phyloP scores from a whole-genome alignment of 2,113 vertebrate genomes.

The Rissa tridactyla region DNA sequence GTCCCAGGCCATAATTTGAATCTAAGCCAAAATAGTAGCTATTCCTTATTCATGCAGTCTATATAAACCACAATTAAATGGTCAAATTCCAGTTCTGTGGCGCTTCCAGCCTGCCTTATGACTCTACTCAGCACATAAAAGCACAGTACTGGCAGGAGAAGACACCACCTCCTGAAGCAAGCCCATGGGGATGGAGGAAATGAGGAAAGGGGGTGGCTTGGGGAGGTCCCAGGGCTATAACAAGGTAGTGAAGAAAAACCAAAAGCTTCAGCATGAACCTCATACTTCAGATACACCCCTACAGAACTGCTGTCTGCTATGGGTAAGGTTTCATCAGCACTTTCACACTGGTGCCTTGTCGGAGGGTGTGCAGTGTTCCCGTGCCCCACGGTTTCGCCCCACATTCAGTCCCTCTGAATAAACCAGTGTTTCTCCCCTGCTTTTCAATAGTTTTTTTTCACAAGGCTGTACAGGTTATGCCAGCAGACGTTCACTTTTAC shows the following conservation, averaged over 20 bases:
- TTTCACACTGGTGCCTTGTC: not conserved
- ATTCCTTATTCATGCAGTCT: not conserved
- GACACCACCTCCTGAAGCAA: not conserved
- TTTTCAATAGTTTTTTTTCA: not conserved
- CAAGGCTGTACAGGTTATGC: not conserved
- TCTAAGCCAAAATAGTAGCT: not conserved
- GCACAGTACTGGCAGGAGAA: too few relatives aligned
- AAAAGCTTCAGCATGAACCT: not conserved
- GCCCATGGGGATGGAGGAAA: rapidly evolving
- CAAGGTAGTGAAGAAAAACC: not conserved
- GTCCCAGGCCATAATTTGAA: not conserved
- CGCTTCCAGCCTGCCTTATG: not conserved
- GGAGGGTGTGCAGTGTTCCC: not conserved
- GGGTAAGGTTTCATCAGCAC: not conserved
- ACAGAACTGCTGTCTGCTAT: not conserved
- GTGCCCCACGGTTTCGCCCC: not conserved
- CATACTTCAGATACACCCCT: not conserved
- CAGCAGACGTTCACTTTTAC: not conserved
- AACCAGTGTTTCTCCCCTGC: not conserved
- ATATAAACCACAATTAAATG: not conserved
- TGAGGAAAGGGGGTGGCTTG: rapidly evolving
- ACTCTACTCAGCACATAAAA: not conserved
- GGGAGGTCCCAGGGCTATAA: not conserved
- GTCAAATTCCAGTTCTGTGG: not conserved
- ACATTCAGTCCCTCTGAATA: not conserved